Percentiles rank a stretch among this genome's conserved stretches.
These are phyloP conservation scores for Carassius gibelio DNA, from an alignment of 2,113 vertebrate genomes.

Conservation along the genomic window DNA sequence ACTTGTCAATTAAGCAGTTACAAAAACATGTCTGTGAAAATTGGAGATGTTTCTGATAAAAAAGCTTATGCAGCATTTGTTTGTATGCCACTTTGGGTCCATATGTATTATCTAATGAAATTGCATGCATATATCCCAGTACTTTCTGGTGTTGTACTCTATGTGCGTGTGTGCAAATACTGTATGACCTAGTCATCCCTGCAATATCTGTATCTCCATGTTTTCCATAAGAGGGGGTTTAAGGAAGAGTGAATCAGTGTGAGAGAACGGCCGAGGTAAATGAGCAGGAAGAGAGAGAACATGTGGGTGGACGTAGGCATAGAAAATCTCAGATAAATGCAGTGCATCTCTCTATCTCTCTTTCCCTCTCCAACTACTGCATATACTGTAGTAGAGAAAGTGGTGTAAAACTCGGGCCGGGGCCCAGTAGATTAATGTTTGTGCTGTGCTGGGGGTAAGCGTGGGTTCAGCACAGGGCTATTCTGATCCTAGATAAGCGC, in stretches of 20 bases:
- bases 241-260: slow-evolving; percentile 41
- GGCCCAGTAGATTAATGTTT: slow-evolving; percentile 21
- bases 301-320: slow-evolving; percentile 36
- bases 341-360: slow-evolving; percentile 25
- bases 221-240: slow-evolving; percentile 50
- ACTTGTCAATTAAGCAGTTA: not conserved
- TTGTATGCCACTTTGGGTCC: not conserved
- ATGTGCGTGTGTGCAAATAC: slow-evolving; percentile 33
- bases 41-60: not conserved
- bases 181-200: slow-evolving; percentile 13
- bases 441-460: slow-evolving; percentile 36
- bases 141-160: not conserved
- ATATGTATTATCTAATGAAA: not conserved
- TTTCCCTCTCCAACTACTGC: slow-evolving; percentile 45
- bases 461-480: slow-evolving; percentile 50
- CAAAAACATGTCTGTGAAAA: not conserved
- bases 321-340: slow-evolving; percentile 44
- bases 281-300: slow-evolving; percentile 27
- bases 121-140: not conserved
- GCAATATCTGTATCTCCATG: slow-evolving; percentile 48
- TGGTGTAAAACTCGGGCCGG: not conserved
- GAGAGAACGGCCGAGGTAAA: not conserved
- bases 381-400: slow-evolving; percentile 40
- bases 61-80: not conserved
- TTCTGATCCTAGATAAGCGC: slow-evolving; percentile 54